phyloP scores from a whole-genome alignment of 2,113 vertebrate genomes.

The Upupa epops region DNA sequence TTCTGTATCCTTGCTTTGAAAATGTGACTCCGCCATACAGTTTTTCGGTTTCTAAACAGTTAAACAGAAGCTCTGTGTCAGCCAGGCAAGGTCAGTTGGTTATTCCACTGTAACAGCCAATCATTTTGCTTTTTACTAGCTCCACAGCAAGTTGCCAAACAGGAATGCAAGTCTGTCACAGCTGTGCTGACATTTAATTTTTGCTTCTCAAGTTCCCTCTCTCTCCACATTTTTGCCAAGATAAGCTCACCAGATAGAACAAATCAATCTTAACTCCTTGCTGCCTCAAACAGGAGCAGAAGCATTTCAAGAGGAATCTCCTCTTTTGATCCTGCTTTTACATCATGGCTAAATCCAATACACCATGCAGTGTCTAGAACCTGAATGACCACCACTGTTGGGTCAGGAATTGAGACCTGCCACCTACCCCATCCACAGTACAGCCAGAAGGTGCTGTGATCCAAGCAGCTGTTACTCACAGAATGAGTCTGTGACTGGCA shows the following conservation, averaged over 20 bases:
- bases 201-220: conserved; percentile 38
- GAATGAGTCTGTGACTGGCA: background rate
- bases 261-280: conserved; percentile 22
- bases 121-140: conserved; percentile 38
- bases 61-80: conserved; percentile 16
- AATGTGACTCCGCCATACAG: background rate
- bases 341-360: background rate
- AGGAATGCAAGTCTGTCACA: conserved; percentile 33
- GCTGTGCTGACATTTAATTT: conserved; percentile 57
- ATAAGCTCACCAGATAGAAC: conserved; percentile 8
- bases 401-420: background rate
- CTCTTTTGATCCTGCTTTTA: background rate
- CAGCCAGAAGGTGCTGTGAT: background rate
- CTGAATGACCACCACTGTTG: background rate
- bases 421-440: background rate
- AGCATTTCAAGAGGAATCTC: background rate
- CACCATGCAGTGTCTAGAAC: background rate
- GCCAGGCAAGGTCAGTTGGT: conserved; percentile 30
- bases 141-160: conserved; percentile 36
- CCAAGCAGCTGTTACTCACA: background rate
- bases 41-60: background rate
- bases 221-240: conserved; percentile 22
- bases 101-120: conserved; percentile 16
- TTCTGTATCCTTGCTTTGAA: background rate
- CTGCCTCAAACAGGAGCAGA: background rate